phyloP scores from a whole-genome alignment of 2,888 invertebrate species.

The Celastrina argiolus region DNA sequence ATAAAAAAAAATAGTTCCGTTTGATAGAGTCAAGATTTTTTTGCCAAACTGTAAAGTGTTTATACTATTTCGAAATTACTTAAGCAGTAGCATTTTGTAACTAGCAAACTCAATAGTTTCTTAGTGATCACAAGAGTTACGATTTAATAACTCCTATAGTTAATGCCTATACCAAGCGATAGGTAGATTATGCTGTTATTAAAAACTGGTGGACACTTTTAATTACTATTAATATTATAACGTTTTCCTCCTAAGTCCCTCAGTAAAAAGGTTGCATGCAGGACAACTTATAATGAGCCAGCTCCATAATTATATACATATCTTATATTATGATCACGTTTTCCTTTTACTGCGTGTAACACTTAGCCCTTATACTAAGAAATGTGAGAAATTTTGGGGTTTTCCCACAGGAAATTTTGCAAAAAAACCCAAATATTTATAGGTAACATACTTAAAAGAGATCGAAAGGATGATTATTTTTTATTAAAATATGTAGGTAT shows the following conservation, averaged over 20 bases:
- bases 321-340: not conserved
- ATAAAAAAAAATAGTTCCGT: no score
- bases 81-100: no score
- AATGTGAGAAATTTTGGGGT: not conserved
- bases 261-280: not conserved
- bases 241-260: not conserved
- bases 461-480: no score
- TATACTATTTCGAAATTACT: no score
- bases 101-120: no score
- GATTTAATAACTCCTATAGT: no score
- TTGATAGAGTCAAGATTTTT: no score
- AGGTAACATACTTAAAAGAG: no score
- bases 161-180: not conserved
- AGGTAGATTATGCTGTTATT: not conserved
- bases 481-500: no score
- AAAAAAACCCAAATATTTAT: not conserved
- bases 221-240: not conserved
- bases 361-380: not conserved
- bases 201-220: not conserved
- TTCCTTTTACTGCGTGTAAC: not conserved
- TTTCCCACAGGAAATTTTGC: not conserved
- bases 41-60: no score
- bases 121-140: no score
- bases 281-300: not conserved
- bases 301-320: not conserved